A percentile compares a stretch with the other conserved stretches of the same genome.
phyloP scores from a whole-genome alignment of 1,140 invertebrate genomes.

The Muscidifurax raptorellus region DNA sequence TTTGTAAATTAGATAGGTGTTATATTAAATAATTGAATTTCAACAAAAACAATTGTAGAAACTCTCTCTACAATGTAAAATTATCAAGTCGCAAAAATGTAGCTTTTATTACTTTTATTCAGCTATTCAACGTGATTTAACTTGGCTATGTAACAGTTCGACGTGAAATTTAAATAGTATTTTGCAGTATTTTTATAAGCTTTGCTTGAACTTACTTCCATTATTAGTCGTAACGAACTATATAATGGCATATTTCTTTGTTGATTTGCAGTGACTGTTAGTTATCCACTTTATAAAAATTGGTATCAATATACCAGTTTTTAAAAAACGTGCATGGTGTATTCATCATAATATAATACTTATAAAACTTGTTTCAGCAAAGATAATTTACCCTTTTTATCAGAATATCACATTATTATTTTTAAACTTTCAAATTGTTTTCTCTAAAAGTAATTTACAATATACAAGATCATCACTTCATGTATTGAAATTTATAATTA shows the following conservation, averaged over 20 bases:
- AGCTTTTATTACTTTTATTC: neutral
- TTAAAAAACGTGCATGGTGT: neutral
- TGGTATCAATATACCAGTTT: neutral
- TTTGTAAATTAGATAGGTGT: conserved; percentile 49
- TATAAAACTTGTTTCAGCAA: neutral
- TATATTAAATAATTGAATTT: conserved; percentile 24
- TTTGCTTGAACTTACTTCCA: neutral
- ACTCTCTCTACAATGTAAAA: neutral
- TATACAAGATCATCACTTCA: neutral
- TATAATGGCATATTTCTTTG: neutral
- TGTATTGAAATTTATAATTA: neutral
- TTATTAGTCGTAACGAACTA: neutral
- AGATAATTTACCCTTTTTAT: neutral
- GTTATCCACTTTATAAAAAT: neutral
- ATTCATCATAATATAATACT: too few relatives aligned
- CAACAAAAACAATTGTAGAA: neutral
- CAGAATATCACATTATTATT: neutral
- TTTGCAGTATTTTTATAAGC: neutral
- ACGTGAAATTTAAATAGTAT: neutral
- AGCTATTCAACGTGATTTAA: neutral
- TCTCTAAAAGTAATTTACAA: too few relatives aligned
- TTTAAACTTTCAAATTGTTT: neutral
- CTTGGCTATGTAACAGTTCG: neutral
- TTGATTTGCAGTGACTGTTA: neutral
- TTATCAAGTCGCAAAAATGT: neutral